Conservation (phyloP, 2,888 invertebrate genomes). For the Gortyna flavago region DNA sequence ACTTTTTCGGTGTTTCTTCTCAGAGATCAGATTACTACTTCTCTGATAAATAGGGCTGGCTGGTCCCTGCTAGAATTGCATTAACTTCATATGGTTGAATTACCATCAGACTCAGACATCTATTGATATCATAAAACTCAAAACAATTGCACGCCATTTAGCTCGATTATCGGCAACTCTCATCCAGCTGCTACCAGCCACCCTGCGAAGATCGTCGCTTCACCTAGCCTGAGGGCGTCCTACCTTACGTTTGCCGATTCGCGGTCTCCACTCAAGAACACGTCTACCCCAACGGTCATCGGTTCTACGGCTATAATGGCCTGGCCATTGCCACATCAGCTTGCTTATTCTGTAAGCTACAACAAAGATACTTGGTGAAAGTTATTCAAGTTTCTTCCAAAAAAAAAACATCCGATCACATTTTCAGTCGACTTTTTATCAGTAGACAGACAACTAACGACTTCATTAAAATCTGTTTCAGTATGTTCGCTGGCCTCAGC, state of each 20-base stretch:
- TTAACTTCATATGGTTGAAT: neutral
- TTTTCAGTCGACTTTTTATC: neutral
- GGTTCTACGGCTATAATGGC: neutral
- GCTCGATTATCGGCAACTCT: too few species aligned
- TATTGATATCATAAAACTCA: neutral
- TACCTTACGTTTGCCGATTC: neutral
- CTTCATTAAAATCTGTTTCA: conserved; percentile 71
- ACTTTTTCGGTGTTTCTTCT: neutral
- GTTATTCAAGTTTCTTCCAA: neutral
- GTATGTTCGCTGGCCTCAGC: conserved; percentile 92
- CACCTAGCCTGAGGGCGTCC: neutral
- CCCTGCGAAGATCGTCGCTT: neutral
- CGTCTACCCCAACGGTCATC: neutral
- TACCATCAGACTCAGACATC: neutral
- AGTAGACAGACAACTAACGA: neutral
- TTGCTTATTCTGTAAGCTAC: neutral
- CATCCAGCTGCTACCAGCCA: too few species aligned
- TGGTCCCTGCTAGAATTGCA: neutral
- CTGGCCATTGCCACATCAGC: neutral
- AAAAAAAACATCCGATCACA: neutral
- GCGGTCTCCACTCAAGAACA: neutral
- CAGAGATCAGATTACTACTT: neutral
- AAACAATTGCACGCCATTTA: too few species aligned
- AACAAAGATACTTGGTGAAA: neutral
- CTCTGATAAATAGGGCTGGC: neutral